These are phyloP conservation scores for Morpho achilles DNA, from an alignment of 2,888 invertebrate species.

Conservation along the genomic window DNA sequence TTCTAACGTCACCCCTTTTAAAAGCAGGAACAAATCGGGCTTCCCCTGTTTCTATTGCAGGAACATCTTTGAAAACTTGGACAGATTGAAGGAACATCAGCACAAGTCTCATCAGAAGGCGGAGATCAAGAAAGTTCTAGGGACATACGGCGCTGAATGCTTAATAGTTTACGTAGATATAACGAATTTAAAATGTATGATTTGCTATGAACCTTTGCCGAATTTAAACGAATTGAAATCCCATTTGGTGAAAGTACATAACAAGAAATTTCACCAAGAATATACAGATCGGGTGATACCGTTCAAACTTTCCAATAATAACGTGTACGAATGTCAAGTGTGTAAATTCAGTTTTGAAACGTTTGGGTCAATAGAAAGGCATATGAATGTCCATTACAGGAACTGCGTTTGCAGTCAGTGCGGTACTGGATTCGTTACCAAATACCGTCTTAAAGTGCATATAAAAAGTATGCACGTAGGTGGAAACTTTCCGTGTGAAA, in stretches of 20 bases:
- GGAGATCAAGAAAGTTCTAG: slow-evolving; percentile 40
- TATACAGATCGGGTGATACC: slow-evolving; percentile 57
- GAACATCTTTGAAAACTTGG: slow-evolving; percentile 44
- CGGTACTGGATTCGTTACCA: slow-evolving; percentile 59
- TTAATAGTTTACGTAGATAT: slow-evolving; percentile 60
- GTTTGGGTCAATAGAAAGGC: slow-evolving; percentile 60
- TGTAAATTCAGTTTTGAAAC: slow-evolving; percentile 61
- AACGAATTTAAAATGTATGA: slow-evolving; percentile 46
- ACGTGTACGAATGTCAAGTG: slow-evolving; percentile 51
- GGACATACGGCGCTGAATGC: slow-evolving; percentile 49
- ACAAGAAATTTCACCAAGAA: slow-evolving; percentile 46
- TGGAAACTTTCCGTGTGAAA: slow-evolving; percentile 48
- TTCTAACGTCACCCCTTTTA: slow-evolving; percentile 57
- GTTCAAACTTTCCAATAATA: slow-evolving; percentile 44
- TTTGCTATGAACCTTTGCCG: slow-evolving; percentile 40
- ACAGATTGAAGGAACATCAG: slow-evolving; percentile 44
- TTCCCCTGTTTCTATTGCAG: slow-evolving; percentile 65
- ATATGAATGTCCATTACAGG: slow-evolving; percentile 66
- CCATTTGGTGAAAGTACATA: slow-evolving; percentile 49
- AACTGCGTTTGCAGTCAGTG: slow-evolving; percentile 63
- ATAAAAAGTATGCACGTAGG: slow-evolving; percentile 51
- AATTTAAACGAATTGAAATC: slow-evolving; percentile 49
- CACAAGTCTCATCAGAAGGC: slow-evolving; percentile 37
- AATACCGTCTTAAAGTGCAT: slow-evolving; percentile 58
- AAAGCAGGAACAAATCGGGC: slow-evolving; percentile 49